Conservation (phyloP, 2,113 vertebrate genomes). For the Cebus imitator region DNA sequence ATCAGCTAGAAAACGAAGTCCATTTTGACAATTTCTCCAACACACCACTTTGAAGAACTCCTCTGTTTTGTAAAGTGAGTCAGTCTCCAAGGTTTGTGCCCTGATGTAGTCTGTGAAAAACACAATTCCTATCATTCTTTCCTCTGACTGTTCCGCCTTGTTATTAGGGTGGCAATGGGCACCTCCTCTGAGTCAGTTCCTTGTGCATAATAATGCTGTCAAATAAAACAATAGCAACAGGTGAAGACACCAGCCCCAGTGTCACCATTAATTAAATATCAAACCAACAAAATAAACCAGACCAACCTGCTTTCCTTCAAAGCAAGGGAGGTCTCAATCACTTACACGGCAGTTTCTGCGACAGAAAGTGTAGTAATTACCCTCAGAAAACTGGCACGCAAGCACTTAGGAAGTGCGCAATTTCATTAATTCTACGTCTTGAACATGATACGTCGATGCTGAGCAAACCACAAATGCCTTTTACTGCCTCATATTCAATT, state of each 20-base stretch:
- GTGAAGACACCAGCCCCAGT: rapidly evolving
- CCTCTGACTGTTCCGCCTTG: background rate
- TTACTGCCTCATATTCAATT: background rate
- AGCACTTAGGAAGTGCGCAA: background rate
- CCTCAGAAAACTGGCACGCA: background rate
- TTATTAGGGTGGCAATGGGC: background rate
- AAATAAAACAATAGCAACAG: background rate
- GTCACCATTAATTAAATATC: background rate
- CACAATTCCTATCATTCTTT: background rate
- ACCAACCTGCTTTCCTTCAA: background rate
- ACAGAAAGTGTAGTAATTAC: background rate
- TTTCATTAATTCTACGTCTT: background rate
- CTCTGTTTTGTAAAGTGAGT: background rate
- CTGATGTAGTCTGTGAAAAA: background rate
- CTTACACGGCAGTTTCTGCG: background rate
- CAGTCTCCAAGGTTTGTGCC: background rate
- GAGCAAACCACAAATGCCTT: background rate
- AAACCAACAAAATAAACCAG: background rate
- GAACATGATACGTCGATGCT: background rate
- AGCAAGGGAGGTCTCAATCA: rapidly evolving
- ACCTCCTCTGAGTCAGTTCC: background rate
- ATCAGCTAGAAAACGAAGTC: background rate
- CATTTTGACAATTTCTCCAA: background rate
- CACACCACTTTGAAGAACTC: background rate
- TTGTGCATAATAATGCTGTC: background rate